Base-by-base conservation (phyloP, 2,888 invertebrate genomes). In the Isoperla grammatica region DNA sequence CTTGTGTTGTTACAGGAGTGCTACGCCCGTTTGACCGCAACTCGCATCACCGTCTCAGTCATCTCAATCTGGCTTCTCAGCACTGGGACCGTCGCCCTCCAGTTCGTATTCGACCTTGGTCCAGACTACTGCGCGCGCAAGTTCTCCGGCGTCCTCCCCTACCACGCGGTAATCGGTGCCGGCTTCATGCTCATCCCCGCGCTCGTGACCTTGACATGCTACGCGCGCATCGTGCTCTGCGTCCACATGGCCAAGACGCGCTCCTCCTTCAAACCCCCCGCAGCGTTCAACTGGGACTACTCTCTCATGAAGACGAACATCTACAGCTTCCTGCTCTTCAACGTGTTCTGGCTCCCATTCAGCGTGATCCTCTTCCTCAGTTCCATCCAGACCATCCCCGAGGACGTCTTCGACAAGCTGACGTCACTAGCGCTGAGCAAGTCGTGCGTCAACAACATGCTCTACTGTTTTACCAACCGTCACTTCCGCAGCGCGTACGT, bases 401-500 rank as follows among this genome's bases (percentile, higher is more conserved):
- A 82, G 60, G 71, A 76, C 1, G 73, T 79, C n/a, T 85, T 82
- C 70, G 87, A 88, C 71, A 80, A 82, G 65, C 74, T 83, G 46
- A 84, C 83, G 12, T 87, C 87, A 86, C 70, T 87, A 59, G 88
- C 85, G 0, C 74, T 88, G 12, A 78, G 80, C 65, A 87, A 88
- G 65, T 83, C 87, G 0, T 81, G 85, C 65, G 71, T 87, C 63
- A 84, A 85, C 63, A 84, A 83, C 65, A 76, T 84, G 19, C 70
- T 88, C 39, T 85, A 85, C 70, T 82, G 84, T 68, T 73, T 81
- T 3, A 74, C 83, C n/a, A 85, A 87, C 69, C 76, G 78, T 8
- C 83, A 83, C 69, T 89, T 89, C 69, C 79, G 88, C 39, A 80
- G 79, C 61, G 86, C 88, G 5, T 90, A 87, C 71, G 76, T 83